Evolutionary conservation across 1,140 invertebrate species (phyloP), one percentile per base, ranked within the genome.

Genomic region (Drosophila kurseongensis): DNA sequence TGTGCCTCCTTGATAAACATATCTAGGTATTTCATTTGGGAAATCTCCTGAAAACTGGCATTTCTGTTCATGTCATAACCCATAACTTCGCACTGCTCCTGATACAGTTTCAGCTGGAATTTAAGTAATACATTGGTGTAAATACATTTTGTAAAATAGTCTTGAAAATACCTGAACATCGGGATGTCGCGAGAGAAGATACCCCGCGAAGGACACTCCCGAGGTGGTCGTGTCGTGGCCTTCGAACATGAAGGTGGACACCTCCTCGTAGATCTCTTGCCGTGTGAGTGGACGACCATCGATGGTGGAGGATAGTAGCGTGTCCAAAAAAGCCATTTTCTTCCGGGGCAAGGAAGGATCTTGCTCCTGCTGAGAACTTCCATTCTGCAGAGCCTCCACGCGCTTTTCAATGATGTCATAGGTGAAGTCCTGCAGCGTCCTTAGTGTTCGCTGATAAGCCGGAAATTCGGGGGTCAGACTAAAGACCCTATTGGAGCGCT

Each of bases 171-270:
- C 91, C 75, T 93, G 92, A 0, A 93, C 75, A 5, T 90, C 80
- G 5, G 77, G 83, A 62, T 92, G 68, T 45, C 86, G 67, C 5
- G 92, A 92, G 0, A 93, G 63, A 12, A 89, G 54, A 47, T 92
- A 92, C 0, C 89, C 60, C 6, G 81, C 68, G 73, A 93, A 93
- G 5, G 80, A 77, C 2, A 93, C 84, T 6, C 83, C 92, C 2
- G 92, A 91, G 0, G 92, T 90, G 5, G 92, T 93, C 0, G 93
- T 93, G 45, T 93, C 93, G 54, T 93, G 93, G 2, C 93, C 93
- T 93, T 95, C 94, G 91, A 95, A 95, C 95, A 96, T 96, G 63
- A 96, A 96, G 12, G 95, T 96, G 58, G 95, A 95, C 1, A 95
- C 95, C 92, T 96, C 95, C 81, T 96, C 95, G 71, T 94, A 93